Evolutionary conservation across 2,888 invertebrate genomes (phyloP), one percentile per base, ranked within the genome.

Genomic region (Acronicta psi): DNA sequence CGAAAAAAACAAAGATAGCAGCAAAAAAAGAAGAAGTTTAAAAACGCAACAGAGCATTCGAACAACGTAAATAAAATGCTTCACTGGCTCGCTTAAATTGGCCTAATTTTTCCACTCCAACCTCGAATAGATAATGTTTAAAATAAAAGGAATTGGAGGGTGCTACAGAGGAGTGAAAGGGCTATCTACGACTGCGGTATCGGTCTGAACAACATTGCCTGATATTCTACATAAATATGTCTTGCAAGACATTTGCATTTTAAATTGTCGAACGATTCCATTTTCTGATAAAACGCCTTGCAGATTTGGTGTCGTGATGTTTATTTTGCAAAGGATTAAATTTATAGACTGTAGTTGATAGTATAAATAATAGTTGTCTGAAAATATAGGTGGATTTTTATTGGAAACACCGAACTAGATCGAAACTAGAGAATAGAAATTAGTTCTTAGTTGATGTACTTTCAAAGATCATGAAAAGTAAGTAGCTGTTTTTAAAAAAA

Each of bases 111-210:
- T 71, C 62, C 63, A 59, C 70, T 67, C 62, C 68, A 59, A 65
- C 70, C 68, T 78, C 73, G 81, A 81, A 79, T 81, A 84, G 82
- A 85, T 82, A 87, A 84, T 81, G 82, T 82, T 88, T 88, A 83
- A 86, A 86, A 84, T 82, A 79, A 83, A 76, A 80, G 75, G 69
- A 73, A 72, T 72, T 64, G 54, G 58, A 69, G 72, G 75, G 71
- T 70, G 80, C 55, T 54, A 68, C 73, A 77, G 70, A 73, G 69
- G 59, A 69, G 52, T 44, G 44, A 60, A 69, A 77, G 68, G 78
- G 79, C 85, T 89, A 89, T 89, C 87, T 85, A 73, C 85, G 84
- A 82, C 84, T 86, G 85, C 82, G 85, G 87, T 76, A 81, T 81
- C 73, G 44, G 56, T 60, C 77, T 62, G 73, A 77, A 67, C 77